Conservation (phyloP, 2,113 vertebrate species). For the Chaetorhynchus papuensis region DNA sequence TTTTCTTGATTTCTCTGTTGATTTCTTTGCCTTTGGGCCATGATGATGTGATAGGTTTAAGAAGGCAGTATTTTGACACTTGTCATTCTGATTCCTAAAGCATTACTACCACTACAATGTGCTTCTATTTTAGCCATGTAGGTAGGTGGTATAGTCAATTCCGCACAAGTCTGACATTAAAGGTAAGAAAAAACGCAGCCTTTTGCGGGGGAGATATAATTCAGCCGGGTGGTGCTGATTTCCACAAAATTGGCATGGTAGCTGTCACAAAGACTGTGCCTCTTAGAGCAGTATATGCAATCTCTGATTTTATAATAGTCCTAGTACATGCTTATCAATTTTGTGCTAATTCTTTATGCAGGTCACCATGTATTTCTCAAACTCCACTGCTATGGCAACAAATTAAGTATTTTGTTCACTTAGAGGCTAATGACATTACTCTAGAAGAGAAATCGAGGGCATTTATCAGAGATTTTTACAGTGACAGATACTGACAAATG, state of each 20-base stretch:
- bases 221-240: not conserved
- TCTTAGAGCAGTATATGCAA: not conserved
- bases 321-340: not conserved
- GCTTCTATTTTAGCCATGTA: not conserved
- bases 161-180: not conserved
- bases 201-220: not conserved
- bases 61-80: not conserved
- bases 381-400: conserved; percentile 37
- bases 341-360: not conserved
- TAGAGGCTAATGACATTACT: conserved; percentile 33
- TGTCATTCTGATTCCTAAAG: not conserved
- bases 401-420: conserved; percentile 32
- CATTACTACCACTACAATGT: not conserved
- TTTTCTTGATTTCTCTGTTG: not conserved
- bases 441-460: not conserved
- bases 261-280: not conserved
- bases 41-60: not conserved
- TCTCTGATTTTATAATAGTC: not conserved
- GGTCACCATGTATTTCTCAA: not conserved
- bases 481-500: not conserved
- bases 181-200: not conserved
- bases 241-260: not conserved
- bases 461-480: conserved; percentile 16
- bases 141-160: not conserved
- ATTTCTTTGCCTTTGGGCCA: not conserved